phyloP scores from a whole-genome alignment of 2,888 invertebrate species.

The Eristalinus aeneus region DNA sequence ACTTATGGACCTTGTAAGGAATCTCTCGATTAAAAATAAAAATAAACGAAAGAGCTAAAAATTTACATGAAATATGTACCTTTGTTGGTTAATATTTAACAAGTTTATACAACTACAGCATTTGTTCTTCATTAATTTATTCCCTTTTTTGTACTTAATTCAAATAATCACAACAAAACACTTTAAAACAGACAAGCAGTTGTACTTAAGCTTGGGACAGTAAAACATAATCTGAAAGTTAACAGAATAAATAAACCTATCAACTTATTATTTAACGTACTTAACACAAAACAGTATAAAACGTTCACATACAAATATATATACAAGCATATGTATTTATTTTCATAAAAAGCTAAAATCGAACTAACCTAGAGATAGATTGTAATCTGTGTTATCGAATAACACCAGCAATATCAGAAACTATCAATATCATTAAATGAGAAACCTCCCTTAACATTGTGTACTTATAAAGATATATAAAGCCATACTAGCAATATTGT shows the following conservation, averaged over 20 bases:
- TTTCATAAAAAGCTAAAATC: slow-evolving; percentile 1
- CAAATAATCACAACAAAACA: not conserved
- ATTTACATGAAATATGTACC: no score
- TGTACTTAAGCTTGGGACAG: slow-evolving; percentile 5
- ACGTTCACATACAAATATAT: not conserved
- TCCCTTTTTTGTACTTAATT: not conserved
- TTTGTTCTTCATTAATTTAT: no score
- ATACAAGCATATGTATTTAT: slow-evolving; percentile 1
- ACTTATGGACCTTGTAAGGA: no score
- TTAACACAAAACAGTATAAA: not conserved
- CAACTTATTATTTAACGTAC: not conserved
- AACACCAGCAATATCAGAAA: slow-evolving; percentile 25
- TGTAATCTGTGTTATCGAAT: slow-evolving; percentile 34
- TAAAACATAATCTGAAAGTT: not conserved
- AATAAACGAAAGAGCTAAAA: no score
- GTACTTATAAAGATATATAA: slow-evolving; percentile 22
- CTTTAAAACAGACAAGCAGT: not conserved
- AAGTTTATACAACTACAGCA: no score
- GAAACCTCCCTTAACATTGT: slow-evolving; percentile 10
- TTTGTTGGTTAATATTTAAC: no score
- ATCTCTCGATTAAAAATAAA: no score
- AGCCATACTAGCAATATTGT: slow-evolving; percentile 61
- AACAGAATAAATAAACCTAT: not conserved
- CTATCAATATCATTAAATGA: slow-evolving; percentile 25
- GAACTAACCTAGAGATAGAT: slow-evolving; percentile 16